A percentile compares a stretch with the other conserved stretches of the same genome.
Conservation (phyloP, 2,888 invertebrate species). For the Cecidostiba fungosa region DNA sequence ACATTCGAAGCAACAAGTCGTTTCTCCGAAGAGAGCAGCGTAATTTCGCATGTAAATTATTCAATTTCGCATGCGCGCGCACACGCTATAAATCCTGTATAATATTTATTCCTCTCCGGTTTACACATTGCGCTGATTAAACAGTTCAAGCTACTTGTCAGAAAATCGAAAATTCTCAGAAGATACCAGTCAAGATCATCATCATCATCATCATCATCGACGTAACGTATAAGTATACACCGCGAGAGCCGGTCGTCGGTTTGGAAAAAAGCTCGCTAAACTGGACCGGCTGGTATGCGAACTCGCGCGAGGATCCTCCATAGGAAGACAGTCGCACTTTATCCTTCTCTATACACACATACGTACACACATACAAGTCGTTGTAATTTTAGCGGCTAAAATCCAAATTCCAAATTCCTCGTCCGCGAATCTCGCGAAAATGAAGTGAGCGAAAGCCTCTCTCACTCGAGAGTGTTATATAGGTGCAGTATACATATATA, state of each 20-base stretch:
- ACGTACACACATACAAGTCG: neutral
- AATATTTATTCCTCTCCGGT: neutral
- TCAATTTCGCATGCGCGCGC: conserved; percentile 14
- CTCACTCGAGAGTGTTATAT: conserved; percentile 5
- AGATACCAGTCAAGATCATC: neutral
- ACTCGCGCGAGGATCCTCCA: neutral
- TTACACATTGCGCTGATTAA: neutral
- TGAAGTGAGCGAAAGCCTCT: conserved; percentile 34
- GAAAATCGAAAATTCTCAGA: neutral
- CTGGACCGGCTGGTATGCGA: conserved; percentile 52
- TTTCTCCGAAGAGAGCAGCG: neutral
- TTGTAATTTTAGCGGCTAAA: neutral
- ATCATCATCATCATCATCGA: neutral
- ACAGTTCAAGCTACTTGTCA: neutral
- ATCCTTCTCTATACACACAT: no score
- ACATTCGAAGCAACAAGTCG: neutral
- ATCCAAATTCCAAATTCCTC: conserved; percentile 26
- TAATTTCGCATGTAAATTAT: conserved; percentile 28
- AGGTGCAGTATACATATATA: neutral
- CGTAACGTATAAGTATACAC: neutral
- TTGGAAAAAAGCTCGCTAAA: conserved; percentile 50
- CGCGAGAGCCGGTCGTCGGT: neutral
- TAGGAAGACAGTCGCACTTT: neutral
- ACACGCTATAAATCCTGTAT: conserved; percentile 24
- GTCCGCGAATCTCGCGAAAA: conserved; percentile 44